Base-by-base conservation (phyloP, 2,888 invertebrate genomes). In the Stegophylla sp. region DNA sequence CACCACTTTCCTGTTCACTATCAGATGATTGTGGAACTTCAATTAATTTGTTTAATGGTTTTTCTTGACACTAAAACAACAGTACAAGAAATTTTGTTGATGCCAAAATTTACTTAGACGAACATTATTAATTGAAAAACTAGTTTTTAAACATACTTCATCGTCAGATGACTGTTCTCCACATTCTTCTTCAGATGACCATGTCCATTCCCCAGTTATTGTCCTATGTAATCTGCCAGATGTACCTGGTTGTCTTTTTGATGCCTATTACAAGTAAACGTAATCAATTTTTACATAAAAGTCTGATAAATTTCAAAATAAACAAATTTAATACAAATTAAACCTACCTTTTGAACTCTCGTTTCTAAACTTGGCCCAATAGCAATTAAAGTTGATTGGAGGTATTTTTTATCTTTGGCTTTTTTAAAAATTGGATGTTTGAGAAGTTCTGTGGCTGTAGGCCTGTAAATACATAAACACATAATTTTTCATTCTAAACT, bases 361-460 rank as follows among this genome's bases (percentile, higher is more conserved):
- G 94, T 93, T 87, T 95, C 95, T 87, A 95, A 91, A 86, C 93
- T 94, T 74, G 96, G 95, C 0, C 95, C 95, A 82, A 92, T 92
- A 10, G 93, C 92, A 51, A 96, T 91, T 84, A 96, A 87, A 1
- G 94, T 95, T 86, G 94, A 93, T 83, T 93, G 93, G 61, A 96
- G 88, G 88, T 94, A 95, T 86, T 93, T 94, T 86, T 93, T 93
- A 86, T 96, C 96, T 87, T 98, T 98, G 13, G 97, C 95, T 87
- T 98, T 98, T 87, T 95, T 97, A 88, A 99, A 98, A 87, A 99
- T 99, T 3, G 96, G 95, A 87, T 98, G 96, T 87, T 98, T 98
- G 81, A 99, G 88, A 72, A 99, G 88, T 87, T 98, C 98, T 53
- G 94, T 93, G 23, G 99, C 98, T 0, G 97, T 94, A 10, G 98